Evolutionary conservation across 2,113 vertebrate species (phyloP).

Genomic region (Nymphicus hollandicus): DNA sequence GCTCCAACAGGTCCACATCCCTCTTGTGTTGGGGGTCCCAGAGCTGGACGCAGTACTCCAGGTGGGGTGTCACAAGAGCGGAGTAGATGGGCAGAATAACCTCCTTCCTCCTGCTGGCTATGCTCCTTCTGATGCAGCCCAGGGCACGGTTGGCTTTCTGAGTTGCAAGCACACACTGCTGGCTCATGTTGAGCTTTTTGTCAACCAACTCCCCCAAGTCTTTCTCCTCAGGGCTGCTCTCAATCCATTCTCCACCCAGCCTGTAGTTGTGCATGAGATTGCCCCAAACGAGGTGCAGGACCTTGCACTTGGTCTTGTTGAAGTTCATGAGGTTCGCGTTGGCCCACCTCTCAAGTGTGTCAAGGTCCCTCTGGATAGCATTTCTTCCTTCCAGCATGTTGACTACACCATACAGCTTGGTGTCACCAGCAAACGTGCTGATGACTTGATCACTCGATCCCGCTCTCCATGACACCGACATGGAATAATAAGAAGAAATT

Average conservation of each 20-base stretch:
- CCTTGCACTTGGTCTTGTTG: background rate
- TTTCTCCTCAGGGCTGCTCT: background rate
- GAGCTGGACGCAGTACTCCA: too few relatives aligned
- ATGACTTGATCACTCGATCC: background rate
- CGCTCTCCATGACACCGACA: background rate
- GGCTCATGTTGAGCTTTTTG: background rate
- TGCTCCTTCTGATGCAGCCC: too few relatives aligned
- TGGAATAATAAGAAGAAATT: background rate
- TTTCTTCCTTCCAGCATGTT: background rate
- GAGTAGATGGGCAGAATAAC: too few relatives aligned
- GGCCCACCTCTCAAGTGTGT: background rate
- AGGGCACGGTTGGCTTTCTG: too few relatives aligned
- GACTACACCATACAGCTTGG: background rate
- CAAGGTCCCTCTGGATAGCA: background rate
- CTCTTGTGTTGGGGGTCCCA: too few relatives aligned
- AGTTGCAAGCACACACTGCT: background rate
- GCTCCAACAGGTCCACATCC: too few relatives aligned
- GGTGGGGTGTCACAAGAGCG: too few relatives aligned
- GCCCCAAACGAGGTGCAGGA: background rate
- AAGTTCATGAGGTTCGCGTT: background rate
- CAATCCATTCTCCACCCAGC: background rate
- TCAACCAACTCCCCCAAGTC: background rate
- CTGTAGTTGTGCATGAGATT: background rate
- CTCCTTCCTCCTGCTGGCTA: too few relatives aligned
- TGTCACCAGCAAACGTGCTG: background rate